Evolutionary conservation across 1,140 invertebrate genomes (phyloP), one percentile per base, ranked within the genome.

Genomic region (Drosophila seguyi): DNA sequence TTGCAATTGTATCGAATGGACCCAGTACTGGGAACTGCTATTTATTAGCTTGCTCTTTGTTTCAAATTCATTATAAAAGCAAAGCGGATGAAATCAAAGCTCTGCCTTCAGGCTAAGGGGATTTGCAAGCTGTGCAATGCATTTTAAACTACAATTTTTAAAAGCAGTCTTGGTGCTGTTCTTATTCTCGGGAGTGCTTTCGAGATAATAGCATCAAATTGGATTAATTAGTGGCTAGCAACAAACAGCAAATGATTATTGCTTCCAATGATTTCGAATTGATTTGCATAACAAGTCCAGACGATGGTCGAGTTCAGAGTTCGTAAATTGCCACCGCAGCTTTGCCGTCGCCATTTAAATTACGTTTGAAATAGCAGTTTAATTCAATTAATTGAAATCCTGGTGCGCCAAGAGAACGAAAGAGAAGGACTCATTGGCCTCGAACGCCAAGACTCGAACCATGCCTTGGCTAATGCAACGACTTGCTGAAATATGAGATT

Each of bases 371-470:
- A 16, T 22, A 38, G 44, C 13, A 38, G 36, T 68, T 39, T 36
- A 73, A 69, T 74, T 74, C 45, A 74, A 74, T 61, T 74, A 71
- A 74, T 39, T 48, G 56, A 69, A 74, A 53, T 16, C 55, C 55
- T 31, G 4, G 36, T 41, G 20, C 11, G 18, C 38, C 27, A 31
- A 42, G 52, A 63, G 31, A 7, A 16, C 52, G 14, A 53, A 36
- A 38, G 52, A 22, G 20, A 25, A 38, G 52, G 31, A 53, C 18
- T 53, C 31, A 31, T 53, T 38, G 34, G 48, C 27, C 48, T 52
- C 3, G 27, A 6, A 11, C 52, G 8, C n/a, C 48, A 22, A 22
- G 20, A 38, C 8, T 38, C n/a, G 50, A 22, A n/a, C n/a, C n/a
- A 22, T 16, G 50, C 11, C 50, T 10, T 6, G 31, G 14, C 52